Evolutionary conservation across 2,113 vertebrate species (phyloP).

Genomic region (Tor tambroides): DNA sequence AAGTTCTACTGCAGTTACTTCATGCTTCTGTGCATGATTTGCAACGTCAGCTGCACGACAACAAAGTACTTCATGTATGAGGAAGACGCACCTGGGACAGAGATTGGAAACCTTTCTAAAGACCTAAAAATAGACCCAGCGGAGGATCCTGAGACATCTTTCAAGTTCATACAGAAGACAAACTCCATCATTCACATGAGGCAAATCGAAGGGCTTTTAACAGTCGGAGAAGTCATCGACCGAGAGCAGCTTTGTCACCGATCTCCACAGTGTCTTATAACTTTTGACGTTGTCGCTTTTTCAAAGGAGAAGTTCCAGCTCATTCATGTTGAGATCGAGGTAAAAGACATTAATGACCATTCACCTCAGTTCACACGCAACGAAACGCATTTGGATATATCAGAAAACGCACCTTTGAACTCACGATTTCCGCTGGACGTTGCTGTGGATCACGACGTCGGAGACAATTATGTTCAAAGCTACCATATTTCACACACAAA

Average conservation of each 20-base stretch:
- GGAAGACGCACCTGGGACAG: conserved; percentile 67
- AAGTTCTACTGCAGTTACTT: conserved; percentile 36
- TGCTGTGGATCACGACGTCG: conserved; percentile 76
- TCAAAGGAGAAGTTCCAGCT: conserved; percentile 78
- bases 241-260: conserved; percentile 75
- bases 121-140: conserved; percentile 70
- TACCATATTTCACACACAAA: conserved; percentile 72
- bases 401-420: conserved; percentile 69
- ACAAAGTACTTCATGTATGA: conserved; percentile 74
- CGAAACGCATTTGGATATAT: conserved; percentile 70
- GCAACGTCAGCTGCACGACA: conserved; percentile 57
- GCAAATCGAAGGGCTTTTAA: conserved; percentile 75
- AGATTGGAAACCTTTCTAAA: conserved; percentile 71
- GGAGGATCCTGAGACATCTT: conserved; percentile 66
- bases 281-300: conserved; percentile 76
- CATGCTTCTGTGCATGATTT: conserved; percentile 52
- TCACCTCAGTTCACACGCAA: conserved; percentile 67
- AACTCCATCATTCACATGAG: conserved; percentile 72
- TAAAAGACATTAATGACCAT: conserved; percentile 77
- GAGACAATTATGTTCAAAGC: conserved; percentile 76
- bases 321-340: conserved; percentile 79
- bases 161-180: conserved; percentile 72
- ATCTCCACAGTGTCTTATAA: conserved; percentile 70
- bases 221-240: conserved; percentile 72
- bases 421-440: conserved; percentile 70